Evolutionary conservation across 2,888 invertebrate species (phyloP).

Genomic region (Flexamia atlantica): DNA sequence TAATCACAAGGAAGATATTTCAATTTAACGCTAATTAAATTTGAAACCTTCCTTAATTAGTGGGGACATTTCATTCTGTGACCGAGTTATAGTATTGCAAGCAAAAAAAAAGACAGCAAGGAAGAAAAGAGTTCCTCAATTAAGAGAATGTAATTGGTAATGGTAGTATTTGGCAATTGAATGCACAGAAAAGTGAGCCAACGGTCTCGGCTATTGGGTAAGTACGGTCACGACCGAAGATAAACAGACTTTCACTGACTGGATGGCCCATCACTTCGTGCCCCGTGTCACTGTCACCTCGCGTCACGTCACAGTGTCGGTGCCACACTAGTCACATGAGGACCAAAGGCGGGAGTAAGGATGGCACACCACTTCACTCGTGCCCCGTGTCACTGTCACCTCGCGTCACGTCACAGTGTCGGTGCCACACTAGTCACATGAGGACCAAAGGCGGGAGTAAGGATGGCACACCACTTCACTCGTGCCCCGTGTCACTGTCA

Average conservation of each 20-base stretch:
- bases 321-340: too few species aligned
- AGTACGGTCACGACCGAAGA: slow-evolving; percentile 16
- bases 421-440: too few species aligned
- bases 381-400: too few species aligned
- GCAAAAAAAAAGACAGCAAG: neutral
- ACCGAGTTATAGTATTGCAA: too few species aligned
- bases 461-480: neutral
- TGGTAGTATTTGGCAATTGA: slow-evolving; percentile 31
- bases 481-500: neutral
- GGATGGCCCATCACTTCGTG: neutral
- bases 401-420: too few species aligned
- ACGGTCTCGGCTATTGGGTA: neutral
- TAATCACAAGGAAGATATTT: too few species aligned
- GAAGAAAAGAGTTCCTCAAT: slow-evolving; percentile 4
- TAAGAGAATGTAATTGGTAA: slow-evolving; percentile 2
- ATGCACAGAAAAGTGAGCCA: neutral
- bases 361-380: too few species aligned
- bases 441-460: too few species aligned
- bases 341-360: too few species aligned
- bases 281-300: neutral
- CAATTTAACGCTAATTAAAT: too few species aligned
- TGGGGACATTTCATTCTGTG: too few species aligned
- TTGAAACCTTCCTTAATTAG: too few species aligned
- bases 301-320: neutral
- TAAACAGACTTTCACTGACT: slow-evolving; percentile 14